A percentile compares a stretch with the other conserved stretches of the same genome.
Evolutionary conservation across 2,113 vertebrate species (phyloP).

Genomic region (Protomyctophum bolini): DNA sequence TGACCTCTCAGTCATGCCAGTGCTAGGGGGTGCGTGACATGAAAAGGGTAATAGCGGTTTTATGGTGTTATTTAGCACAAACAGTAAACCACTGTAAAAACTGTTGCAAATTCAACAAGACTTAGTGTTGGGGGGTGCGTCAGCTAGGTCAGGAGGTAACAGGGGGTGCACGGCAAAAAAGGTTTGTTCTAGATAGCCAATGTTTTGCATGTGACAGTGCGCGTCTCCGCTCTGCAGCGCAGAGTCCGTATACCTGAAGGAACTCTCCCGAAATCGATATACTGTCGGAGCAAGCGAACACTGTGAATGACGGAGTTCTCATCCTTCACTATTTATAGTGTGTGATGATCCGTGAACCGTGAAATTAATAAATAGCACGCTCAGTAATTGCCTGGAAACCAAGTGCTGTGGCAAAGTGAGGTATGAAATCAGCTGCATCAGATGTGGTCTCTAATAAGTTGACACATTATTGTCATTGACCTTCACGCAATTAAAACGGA

Average conservation of each 20-base stretch:
- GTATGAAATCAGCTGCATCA: constrained; percentile 77
- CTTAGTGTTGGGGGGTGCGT: too few species aligned
- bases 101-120: too few species aligned
- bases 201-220: neutral
- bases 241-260: constrained; percentile 45
- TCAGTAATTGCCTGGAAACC: constrained; percentile 80
- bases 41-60: too few species aligned
- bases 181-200: neutral
- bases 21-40: too few species aligned
- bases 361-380: constrained; percentile 85
- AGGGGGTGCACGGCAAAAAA: too few species aligned
- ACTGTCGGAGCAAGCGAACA: constrained; percentile 51
- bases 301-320: constrained; percentile 74
- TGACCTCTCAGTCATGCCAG: too few species aligned
- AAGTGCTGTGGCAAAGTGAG: constrained; percentile 71
- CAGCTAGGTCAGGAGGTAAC: too few species aligned
- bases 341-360: constrained; percentile 78
- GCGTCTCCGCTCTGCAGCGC: constrained; percentile 12
- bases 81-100: neutral
- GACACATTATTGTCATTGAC: constrained; percentile 82
- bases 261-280: constrained; percentile 73
- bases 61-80: too few species aligned
- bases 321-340: constrained; percentile 80
- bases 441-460: constrained; percentile 80
- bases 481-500: constrained; percentile 81